Evolutionary conservation across 1,140 invertebrate genomes (phyloP).

Genomic region (Drosophila nigrodunni): DNA sequence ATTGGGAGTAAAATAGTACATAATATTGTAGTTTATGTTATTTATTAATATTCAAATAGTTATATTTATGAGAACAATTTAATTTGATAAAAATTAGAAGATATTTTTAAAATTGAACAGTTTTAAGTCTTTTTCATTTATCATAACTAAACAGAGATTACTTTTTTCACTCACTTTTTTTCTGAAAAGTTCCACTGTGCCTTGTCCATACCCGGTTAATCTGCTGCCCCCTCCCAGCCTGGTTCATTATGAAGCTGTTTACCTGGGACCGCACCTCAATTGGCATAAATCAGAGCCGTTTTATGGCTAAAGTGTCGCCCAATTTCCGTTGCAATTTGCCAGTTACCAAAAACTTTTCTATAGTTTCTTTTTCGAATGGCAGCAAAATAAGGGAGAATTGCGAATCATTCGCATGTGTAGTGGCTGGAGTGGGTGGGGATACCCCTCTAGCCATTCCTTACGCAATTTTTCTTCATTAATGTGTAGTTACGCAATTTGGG

Average conservation of each 20-base stretch:
- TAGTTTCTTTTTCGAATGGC: conserved; percentile 15
- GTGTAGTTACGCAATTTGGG: conserved; percentile 79
- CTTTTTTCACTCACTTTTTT: neutral
- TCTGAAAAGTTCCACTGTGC: conserved; percentile 8
- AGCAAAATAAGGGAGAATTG: neutral
- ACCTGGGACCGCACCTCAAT: conserved; percentile 68
- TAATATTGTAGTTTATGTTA: too few species aligned
- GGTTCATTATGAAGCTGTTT: conserved; percentile 75
- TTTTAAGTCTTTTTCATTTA: too few species aligned
- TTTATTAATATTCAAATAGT: too few species aligned
- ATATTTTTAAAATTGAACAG: too few species aligned
- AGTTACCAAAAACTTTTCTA: conserved; percentile 36
- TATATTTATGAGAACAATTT: too few species aligned
- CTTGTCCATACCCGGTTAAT: conserved; percentile 24
- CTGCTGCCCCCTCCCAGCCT: conserved; percentile 21
- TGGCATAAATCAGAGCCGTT: conserved; percentile 76
- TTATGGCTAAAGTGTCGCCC: conserved; percentile 79
- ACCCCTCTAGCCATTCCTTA: neutral
- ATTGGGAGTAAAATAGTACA: neutral
- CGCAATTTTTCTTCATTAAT: conserved; percentile 80
- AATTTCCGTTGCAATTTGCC: conserved; percentile 62
- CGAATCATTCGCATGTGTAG: neutral
- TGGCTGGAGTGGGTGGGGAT: too few species aligned
- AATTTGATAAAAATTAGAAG: too few species aligned
- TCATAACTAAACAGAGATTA: too few species aligned